Evolutionary conservation across 1,140 invertebrate genomes (phyloP).

Genomic region (Macrobrachium rosenbergii): DNA sequence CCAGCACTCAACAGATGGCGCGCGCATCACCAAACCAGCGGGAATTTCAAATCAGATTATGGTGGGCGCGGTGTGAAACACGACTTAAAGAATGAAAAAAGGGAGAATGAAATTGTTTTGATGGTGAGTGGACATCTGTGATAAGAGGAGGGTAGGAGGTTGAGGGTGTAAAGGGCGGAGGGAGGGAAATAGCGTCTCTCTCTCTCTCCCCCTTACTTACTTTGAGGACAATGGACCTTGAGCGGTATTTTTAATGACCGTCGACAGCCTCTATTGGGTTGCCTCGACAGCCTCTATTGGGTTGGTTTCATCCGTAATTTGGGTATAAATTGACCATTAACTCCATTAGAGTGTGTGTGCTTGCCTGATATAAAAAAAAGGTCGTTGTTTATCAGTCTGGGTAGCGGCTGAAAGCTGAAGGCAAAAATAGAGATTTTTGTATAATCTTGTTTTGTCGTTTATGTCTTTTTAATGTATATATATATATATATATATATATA

Average conservation of each 20-base stretch:
- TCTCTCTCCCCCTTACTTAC: no score
- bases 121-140: constrained; percentile 43
- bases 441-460: no score
- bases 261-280: no score
- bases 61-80: constrained; percentile 35
- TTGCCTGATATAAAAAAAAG: no score
- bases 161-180: background rate
- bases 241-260: background rate
- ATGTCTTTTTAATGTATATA: no score
- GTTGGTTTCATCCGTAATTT: no score
- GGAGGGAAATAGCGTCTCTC: background rate
- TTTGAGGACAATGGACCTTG: background rate
- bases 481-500: no score
- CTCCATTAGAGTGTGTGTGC: no score
- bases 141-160: background rate
- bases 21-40: constrained; percentile 4
- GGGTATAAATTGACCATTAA: no score
- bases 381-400: no score
- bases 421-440: no score
- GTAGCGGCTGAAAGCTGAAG: no score
- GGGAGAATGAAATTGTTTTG: background rate
- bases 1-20: constrained; percentile 43
- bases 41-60: constrained; percentile 54
- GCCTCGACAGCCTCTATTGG: background rate
- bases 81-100: constrained; percentile 36